phyloP scores from a whole-genome alignment of 2,888 invertebrate species.

The Chamaedrilus cognettii region DNA sequence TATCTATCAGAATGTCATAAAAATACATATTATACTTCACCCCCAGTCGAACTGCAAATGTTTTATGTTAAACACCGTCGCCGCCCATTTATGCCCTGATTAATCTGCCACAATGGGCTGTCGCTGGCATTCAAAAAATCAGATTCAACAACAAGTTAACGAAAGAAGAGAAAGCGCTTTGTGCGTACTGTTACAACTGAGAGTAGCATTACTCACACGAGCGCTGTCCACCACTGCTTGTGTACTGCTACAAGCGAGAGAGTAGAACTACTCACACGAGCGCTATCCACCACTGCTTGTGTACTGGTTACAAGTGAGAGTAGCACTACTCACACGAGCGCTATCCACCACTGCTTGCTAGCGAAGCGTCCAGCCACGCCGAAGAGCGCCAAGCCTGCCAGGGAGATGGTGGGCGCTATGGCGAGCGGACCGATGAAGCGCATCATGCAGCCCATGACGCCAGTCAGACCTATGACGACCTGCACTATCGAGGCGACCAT shows the following conservation, averaged over 20 bases:
- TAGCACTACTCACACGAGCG: conserved; percentile 74
- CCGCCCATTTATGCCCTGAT: too few species aligned
- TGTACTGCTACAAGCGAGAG: too few species aligned
- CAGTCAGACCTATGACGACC: conserved; percentile 71
- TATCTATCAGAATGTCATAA: too few species aligned
- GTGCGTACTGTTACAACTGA: not conserved
- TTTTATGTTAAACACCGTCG: too few species aligned
- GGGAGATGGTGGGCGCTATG: conserved; percentile 75
- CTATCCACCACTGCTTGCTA: conserved; percentile 79
- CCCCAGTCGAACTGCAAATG: too few species aligned
- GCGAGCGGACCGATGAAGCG: conserved; percentile 80
- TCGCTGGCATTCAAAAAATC: too few species aligned
- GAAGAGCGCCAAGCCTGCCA: conserved; percentile 73
- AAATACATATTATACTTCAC: too few species aligned
- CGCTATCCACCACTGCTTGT: conserved; percentile 71
- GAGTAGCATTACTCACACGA: conserved; percentile 74
- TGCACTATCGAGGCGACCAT: conserved; percentile 78
- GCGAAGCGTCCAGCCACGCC: conserved; percentile 77
- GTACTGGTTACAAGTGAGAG: too few species aligned
- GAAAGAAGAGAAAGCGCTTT: too few species aligned
- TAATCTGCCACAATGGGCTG: too few species aligned
- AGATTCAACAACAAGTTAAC: too few species aligned
- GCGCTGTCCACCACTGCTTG: conserved; percentile 79
- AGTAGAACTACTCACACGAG: conserved; percentile 74
- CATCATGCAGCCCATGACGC: conserved; percentile 75